Conservation (phyloP, 2,113 vertebrate genomes). For the Eublepharis macularius region DNA sequence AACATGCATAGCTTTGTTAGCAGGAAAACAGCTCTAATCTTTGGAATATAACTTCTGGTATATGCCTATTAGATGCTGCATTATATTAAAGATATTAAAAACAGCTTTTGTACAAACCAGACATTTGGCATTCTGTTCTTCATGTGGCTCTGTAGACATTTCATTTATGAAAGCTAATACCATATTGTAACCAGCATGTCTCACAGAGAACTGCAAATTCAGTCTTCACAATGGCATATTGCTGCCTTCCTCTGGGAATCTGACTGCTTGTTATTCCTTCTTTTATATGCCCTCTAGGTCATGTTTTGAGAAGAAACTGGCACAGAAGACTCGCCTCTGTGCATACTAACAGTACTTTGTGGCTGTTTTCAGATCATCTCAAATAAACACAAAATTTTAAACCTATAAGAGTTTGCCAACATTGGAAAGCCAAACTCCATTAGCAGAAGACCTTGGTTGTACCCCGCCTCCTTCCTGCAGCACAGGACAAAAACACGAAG, state of each 20-base stretch:
- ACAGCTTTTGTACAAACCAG: slow-evolving; percentile 30
- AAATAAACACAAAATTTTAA: not conserved
- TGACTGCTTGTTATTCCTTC: not conserved
- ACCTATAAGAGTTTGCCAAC: not conserved
- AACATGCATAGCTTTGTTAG: slow-evolving; percentile 54
- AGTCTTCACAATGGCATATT: slow-evolving; percentile 31
- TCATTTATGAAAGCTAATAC: slow-evolving; percentile 39
- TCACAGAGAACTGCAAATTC: slow-evolving; percentile 54
- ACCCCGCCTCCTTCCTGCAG: no score
- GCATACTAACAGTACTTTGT: not conserved
- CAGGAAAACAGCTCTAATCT: slow-evolving; percentile 56
- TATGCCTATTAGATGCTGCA: slow-evolving; percentile 48
- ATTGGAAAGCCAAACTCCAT: not conserved
- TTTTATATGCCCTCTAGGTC: not conserved
- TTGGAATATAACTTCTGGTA: slow-evolving; percentile 57
- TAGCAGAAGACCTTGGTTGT: not conserved
- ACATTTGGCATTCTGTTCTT: slow-evolving; percentile 58
- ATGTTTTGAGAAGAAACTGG: not conserved
- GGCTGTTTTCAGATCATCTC: not conserved
- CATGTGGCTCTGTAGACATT: slow-evolving; percentile 35
- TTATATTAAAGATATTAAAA: slow-evolving; percentile 52
- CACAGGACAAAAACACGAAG: no score
- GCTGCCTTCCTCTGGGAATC: slow-evolving; percentile 13
- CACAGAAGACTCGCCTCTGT: not conserved
- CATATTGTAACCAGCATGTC: slow-evolving; percentile 42